A percentile compares a stretch with the other conserved stretches of the same genome.
Evolutionary conservation across 2,797 vertebrate species (phyloP).

Genomic region (Poeciliopsis turneri): DNA sequence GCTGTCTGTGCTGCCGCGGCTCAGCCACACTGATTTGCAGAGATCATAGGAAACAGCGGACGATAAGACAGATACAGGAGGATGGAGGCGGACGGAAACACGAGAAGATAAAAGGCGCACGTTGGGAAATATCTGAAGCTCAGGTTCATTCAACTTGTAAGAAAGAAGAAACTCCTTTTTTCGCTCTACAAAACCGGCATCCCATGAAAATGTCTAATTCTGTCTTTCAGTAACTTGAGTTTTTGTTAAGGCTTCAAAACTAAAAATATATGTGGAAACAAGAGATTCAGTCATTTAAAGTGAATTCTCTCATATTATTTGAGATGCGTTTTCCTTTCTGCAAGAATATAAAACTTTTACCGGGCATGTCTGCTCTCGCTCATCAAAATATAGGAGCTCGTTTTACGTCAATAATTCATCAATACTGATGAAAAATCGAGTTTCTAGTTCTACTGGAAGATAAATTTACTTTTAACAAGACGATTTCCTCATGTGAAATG

Average conservation of each 20-base stretch:
- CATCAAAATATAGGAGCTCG: no score
- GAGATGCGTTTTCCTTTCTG: no score
- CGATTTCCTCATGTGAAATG: no score
- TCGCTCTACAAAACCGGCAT: not conserved
- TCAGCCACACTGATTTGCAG: slow-evolving; percentile 48
- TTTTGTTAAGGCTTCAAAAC: not conserved
- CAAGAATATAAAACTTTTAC: no score
- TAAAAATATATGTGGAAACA: not conserved
- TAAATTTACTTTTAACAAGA: not conserved
- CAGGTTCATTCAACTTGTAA: not conserved
- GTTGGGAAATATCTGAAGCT: not conserved
- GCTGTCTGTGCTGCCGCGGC: slow-evolving; percentile 69
- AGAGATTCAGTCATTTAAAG: not conserved
- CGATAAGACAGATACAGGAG: slow-evolving; percentile 39
- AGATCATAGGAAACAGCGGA: slow-evolving; percentile 50
- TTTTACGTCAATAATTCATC: no score
- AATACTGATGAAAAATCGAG: no score
- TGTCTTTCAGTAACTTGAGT: not conserved
- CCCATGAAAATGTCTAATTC: not conserved
- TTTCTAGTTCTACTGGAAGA: no score
- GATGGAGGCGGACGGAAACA: slow-evolving; percentile 5
- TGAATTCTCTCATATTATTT: not conserved
- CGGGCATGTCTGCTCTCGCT: no score
- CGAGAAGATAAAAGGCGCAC: slow-evolving; percentile 8
- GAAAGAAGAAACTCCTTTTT: not conserved